Evolutionary conservation across 53 echinoderm and acorn worm species (phyloP), one percentile per base, ranked within the genome.

Genomic region (Holothuria leucospilota): DNA sequence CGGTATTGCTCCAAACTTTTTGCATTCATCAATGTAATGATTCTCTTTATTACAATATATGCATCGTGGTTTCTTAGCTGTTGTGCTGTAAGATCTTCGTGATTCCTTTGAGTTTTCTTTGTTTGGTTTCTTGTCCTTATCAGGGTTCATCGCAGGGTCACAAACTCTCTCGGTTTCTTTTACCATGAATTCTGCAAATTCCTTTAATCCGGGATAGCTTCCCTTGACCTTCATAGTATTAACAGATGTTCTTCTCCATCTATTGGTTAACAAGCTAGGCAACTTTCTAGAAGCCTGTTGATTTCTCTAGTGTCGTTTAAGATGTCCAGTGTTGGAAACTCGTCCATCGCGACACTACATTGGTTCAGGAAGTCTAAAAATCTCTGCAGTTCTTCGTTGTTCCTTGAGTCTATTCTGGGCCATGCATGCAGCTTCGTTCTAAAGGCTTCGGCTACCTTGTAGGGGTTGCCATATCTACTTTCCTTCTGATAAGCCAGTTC

Each of bases 271-370:
- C 71, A 81, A 85, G 46, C 88, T 81, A n/a, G 92, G 89, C 29
- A 92, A 85, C 38, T 80, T 88, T 63, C 65, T 6, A 68, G 62
- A 12, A 88, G 42, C 29, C 46, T 85, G 26, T 29, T 82, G 29
- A 86, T 92, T 77, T 88, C 92, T 49, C 83, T 78, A 7, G 80
- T 59, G 65, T 88, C 85, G 56, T 92, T 82, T 39, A 92, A 71
- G 28, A 92, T 92, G 20, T 88, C 42, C 71, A 92, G 53, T 49
- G 86, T 80, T 25, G 71, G 52, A 39, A 84, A 84, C 18, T 82
- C 51, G 29, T 71, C 29, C 63, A 59, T 72, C 4, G 91, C 91
- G 26, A 29, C 67, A 18, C 69, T 59, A 63, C 90, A 90, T 34
- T 85, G 85, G 14, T 65, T 51, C 13, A 85, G 42, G 51, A 85